These are phyloP conservation scores for Anthrax anthrax DNA, from an alignment of 2,888 invertebrate species.

Conservation along the genomic window DNA sequence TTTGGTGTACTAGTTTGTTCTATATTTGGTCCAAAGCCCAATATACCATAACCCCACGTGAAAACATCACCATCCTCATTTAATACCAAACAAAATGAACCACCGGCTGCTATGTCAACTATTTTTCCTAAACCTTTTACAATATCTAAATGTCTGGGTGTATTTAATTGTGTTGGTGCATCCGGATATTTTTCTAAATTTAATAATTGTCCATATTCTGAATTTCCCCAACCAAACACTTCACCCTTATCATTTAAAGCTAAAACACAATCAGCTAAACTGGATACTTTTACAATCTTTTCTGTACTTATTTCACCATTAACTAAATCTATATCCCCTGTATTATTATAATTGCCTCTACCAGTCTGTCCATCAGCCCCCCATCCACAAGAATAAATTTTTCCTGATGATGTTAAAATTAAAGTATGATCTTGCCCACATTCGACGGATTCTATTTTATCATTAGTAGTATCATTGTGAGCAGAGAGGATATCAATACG, in stretches of 20 bases:
- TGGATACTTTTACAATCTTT: constrained; percentile 64
- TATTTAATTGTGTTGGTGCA: constrained; percentile 54
- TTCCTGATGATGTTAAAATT: constrained; percentile 61
- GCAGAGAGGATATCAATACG: constrained; percentile 49
- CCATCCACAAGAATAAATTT: constrained; percentile 82
- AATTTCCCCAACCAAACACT: constrained; percentile 94
- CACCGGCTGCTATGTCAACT: constrained; percentile 67
- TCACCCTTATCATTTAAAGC: constrained; percentile 82
- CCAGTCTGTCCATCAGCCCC: constrained; percentile 94
- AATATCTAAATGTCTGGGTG: constrained; percentile 49
- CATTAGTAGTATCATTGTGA: constrained; percentile 39
- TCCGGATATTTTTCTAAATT: constrained; percentile 20
- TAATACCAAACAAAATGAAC: constrained; percentile 69
- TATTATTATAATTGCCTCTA: constrained; percentile 50
- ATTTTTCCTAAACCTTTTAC: constrained; percentile 59
- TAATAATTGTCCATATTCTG: constrained; percentile 76
- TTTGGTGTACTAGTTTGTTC: constrained; percentile 51
- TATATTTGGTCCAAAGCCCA: constrained; percentile 76
- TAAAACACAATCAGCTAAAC: constrained; percentile 72
- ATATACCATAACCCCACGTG: constrained; percentile 87
- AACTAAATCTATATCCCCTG: constrained; percentile 43
- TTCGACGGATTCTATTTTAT: constrained; percentile 41
- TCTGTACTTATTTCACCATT: constrained; percentile 73
- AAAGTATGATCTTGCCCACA: constrained; percentile 79
- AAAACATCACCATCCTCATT: constrained; percentile 76